phyloP scores from a whole-genome alignment of 2,888 invertebrate species.

The Philonicus albiceps region DNA sequence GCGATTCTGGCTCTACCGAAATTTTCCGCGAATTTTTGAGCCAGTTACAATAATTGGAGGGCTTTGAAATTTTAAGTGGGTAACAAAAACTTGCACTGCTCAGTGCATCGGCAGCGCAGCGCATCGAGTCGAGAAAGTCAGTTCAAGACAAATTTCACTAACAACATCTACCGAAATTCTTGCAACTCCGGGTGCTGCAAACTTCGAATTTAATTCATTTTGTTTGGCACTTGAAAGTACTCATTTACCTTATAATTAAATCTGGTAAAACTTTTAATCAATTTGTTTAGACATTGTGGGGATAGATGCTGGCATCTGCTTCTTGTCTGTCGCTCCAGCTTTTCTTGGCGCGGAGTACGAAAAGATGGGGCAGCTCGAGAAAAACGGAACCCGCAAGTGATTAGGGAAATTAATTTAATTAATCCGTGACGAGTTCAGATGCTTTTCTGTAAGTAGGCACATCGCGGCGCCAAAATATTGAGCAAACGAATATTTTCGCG shows the following conservation, averaged over 20 bases:
- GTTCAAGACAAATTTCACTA: not conserved
- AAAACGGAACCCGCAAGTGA: conserved; percentile 16
- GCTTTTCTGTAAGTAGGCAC: not conserved
- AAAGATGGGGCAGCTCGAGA: not conserved
- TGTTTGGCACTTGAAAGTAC: conserved; percentile 34
- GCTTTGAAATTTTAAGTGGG: conserved; percentile 27
- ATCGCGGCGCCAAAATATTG: not conserved
- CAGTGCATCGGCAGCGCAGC: conserved; percentile 2
- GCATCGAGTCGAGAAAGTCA: not conserved
- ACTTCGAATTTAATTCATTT: conserved; percentile 32
- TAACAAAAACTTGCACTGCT: conserved; percentile 18
- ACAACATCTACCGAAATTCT: conserved; percentile 28
- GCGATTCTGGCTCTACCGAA: not conserved
- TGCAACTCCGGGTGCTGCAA: conserved; percentile 25
- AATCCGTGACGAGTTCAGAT: conserved; percentile 36
- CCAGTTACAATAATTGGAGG: conserved; percentile 8
- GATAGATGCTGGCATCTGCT: conserved; percentile 10
- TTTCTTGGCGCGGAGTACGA: not conserved
- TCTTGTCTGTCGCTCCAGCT: not conserved
- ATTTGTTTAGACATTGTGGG: conserved; percentile 30
- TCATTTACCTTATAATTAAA: conserved; percentile 41
- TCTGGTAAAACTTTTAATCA: conserved; percentile 41
- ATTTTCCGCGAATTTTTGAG: not conserved
- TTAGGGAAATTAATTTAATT: conserved; percentile 39
- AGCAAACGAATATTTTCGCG: conserved; percentile 8